Evolutionary conservation across 2,888 invertebrate genomes (phyloP), one percentile per base, ranked within the genome.

Genomic region (Nemoura dubitans): DNA sequence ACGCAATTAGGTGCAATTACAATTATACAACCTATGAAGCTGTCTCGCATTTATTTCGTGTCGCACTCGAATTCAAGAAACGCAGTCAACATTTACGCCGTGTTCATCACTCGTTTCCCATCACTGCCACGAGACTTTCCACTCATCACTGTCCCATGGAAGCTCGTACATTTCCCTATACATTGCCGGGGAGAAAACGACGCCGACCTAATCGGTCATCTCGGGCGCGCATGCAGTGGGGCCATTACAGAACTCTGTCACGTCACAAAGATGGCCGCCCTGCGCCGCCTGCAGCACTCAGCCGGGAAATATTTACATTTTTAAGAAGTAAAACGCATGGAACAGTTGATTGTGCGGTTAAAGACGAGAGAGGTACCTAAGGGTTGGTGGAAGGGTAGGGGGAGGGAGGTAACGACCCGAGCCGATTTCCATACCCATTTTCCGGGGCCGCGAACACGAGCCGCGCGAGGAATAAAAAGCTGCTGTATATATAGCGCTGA

Each of bases 391-490:
- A 28, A 27, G 86, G 81, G 85, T 3, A 14, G 14, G 59, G 21
- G 59, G 21, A 16, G 21, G 59, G 14, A 59, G 59, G 77, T 87
- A 87, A 87, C 85, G 87, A 87, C 85, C 84, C 84, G 86, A 82
- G 83, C 28, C 83, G 76, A 87, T 87, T 86, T 87, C 87, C 87
- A 86, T 85, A 86, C 83, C 85, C 87, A 87, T 87, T 87, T 87
- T 86, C 86, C 86, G 76, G 85, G 42, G 85, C 59, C 59, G 42
- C 82, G 87, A 82, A 82, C 85, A 85, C 76, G 36, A 59, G 59
- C 59, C 59, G 14, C 59, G 59, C 59, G 59, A 21, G 16, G 59
- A 10, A 59, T 59, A 86, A 82, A 85, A 85, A 27, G 76, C 28
- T 21, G 36, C 36, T 6, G 36, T 36, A 10, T 10, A 36, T 36